phyloP scores from a whole-genome alignment of 2,797 vertebrate species.

The Myotis findleyi region DNA sequence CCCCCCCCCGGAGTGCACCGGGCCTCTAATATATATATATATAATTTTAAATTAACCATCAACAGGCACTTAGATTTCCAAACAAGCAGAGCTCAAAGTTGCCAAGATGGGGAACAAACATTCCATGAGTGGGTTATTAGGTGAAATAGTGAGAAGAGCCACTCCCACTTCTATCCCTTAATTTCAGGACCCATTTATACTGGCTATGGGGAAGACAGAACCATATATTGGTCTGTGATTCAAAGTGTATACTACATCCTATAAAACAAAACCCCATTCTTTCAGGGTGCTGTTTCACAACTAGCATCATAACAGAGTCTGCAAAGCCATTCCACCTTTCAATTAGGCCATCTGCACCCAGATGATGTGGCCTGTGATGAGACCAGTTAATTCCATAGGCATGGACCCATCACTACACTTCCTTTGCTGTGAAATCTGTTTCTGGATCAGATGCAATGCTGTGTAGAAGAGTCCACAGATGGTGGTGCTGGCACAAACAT shows the following conservation, averaged over 20 bases:
- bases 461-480: background rate
- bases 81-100: constrained; percentile 21
- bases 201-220: background rate
- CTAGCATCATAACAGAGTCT: constrained; percentile 24
- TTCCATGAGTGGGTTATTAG: background rate
- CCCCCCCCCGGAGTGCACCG: too few relatives aligned
- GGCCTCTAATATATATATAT: too few relatives aligned
- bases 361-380: background rate
- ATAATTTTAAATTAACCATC: background rate
- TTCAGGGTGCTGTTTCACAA: constrained; percentile 12
- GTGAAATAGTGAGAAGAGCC: background rate
- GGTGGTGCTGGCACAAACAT: background rate
- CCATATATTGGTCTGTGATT: constrained; percentile 23
- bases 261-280: background rate
- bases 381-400: background rate
- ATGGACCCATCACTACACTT: background rate
- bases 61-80: constrained; percentile 27
- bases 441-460: background rate
- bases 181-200: constrained; percentile 31
- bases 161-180: background rate
- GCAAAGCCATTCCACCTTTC: constrained; percentile 33
- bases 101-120: constrained; percentile 42
- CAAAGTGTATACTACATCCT: background rate
- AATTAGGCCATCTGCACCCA: background rate
- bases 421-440: constrained; percentile 34